phyloP scores from a whole-genome alignment of 2,888 invertebrate genomes.

The Mayetiola destructor region DNA sequence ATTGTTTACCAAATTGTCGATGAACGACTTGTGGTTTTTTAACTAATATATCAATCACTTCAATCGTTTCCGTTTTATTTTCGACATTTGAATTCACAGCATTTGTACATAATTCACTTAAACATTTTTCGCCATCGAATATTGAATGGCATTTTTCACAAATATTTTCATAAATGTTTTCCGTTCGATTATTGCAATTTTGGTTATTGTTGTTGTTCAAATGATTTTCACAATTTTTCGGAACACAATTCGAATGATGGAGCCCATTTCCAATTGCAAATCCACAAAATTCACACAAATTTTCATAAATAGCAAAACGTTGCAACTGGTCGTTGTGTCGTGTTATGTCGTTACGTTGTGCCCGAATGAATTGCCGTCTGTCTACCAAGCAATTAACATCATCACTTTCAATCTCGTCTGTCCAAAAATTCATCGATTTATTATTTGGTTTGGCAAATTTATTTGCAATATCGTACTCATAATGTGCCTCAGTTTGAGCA shows the following conservation, averaged over 20 bases:
- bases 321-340: constrained; percentile 1
- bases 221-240: constrained; percentile 19
- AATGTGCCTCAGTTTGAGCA: neutral
- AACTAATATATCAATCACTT: neutral
- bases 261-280: constrained; percentile 29
- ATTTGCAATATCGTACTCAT: neutral
- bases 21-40: constrained; percentile 2
- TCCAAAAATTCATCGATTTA: neutral
- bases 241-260: constrained; percentile 31
- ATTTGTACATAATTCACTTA: constrained; percentile 16
- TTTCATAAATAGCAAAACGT: constrained; percentile 25
- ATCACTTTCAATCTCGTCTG: neutral
- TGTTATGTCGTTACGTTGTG: neutral
- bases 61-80: neutral
- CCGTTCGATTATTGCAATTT: too few species aligned
- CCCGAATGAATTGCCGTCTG: neutral
- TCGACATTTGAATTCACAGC: neutral
- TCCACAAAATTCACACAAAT: constrained; percentile 32
- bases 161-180: constrained; percentile 31
- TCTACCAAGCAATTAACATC: too few species aligned
- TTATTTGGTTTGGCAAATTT: neutral
- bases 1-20: constrained; percentile 10
- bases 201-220: neutral
- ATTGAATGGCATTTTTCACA: constrained; percentile 29
- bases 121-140: constrained; percentile 27